phyloP scores from a whole-genome alignment of 2,113 vertebrate species.

The Sphyrna mokarran region DNA sequence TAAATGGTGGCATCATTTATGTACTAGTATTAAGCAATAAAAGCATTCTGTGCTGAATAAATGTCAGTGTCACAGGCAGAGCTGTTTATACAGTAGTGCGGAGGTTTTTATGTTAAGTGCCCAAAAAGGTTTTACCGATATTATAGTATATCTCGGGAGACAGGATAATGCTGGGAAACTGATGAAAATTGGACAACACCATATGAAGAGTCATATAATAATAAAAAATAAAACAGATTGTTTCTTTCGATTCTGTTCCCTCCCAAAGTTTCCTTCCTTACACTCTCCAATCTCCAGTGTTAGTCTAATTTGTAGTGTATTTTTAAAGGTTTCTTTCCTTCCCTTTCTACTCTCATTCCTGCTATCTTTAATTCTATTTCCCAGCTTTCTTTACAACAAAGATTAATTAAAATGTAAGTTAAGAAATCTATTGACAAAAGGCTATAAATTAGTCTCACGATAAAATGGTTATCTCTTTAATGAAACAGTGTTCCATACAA shows the following conservation, averaged over 20 bases:
- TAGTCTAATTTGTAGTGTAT: neutral
- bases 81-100: constrained; percentile 32
- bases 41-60: constrained; percentile 31
- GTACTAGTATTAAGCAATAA: constrained; percentile 34
- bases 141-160: constrained; percentile 31
- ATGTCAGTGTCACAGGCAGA: constrained; percentile 24
- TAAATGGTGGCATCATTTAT: constrained; percentile 34
- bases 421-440: neutral
- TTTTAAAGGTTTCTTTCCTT: neutral
- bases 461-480: neutral
- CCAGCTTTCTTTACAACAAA: neutral
- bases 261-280: neutral
- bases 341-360: neutral
- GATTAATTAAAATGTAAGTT: neutral
- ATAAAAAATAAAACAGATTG: neutral
- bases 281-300: neutral
- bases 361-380: neutral
- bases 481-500: neutral
- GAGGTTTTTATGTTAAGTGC: constrained; percentile 37
- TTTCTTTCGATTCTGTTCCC: neutral
- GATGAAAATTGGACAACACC: constrained; percentile 33
- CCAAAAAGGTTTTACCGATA: constrained; percentile 32
- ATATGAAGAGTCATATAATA: constrained; percentile 17
- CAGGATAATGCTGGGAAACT: constrained; percentile 13
- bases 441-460: neutral